Percentiles rank a stretch among this genome's conserved stretches.
phyloP scores from a whole-genome alignment of 2,113 vertebrate genomes.

The Podocnemis expansa region DNA sequence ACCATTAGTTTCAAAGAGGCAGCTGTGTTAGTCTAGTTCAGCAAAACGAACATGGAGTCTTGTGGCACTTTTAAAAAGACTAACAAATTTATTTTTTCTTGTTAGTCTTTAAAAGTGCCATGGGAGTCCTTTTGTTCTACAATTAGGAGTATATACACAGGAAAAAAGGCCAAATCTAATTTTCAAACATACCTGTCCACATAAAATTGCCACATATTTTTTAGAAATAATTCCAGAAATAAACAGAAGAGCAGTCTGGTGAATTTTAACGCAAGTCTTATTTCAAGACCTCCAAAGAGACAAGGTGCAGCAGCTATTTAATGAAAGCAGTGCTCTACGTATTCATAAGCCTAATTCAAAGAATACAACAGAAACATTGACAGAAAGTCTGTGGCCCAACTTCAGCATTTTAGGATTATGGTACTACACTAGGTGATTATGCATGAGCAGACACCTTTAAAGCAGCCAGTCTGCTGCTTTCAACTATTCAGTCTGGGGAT shows the following conservation, averaged over 20 bases:
- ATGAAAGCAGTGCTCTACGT: not conserved
- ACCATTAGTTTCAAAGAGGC: not conserved
- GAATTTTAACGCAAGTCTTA: not conserved
- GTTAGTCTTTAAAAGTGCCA: too few relatives aligned
- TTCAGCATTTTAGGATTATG: not conserved
- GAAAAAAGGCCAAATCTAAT: not conserved
- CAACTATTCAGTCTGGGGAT: not conserved
- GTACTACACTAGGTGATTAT: not conserved
- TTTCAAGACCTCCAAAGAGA: not conserved
- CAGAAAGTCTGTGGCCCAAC: not conserved
- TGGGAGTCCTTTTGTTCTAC: not conserved
- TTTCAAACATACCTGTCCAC: not conserved
- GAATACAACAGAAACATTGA: not conserved
- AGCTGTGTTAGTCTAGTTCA: too few relatives aligned
- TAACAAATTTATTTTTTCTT: too few relatives aligned
- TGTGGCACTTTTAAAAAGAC: too few relatives aligned
- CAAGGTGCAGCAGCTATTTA: not conserved
- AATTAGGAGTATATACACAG: not conserved
- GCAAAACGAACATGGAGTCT: too few relatives aligned
- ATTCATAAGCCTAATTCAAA: too few relatives aligned
- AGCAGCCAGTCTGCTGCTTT: not conserved
- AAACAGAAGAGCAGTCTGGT: not conserved
- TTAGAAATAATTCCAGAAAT: not conserved
- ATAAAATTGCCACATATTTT: not conserved
- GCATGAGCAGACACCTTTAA: not conserved